Evolutionary conservation across 2,888 invertebrate species (phyloP).

Genomic region (Timema podura): DNA sequence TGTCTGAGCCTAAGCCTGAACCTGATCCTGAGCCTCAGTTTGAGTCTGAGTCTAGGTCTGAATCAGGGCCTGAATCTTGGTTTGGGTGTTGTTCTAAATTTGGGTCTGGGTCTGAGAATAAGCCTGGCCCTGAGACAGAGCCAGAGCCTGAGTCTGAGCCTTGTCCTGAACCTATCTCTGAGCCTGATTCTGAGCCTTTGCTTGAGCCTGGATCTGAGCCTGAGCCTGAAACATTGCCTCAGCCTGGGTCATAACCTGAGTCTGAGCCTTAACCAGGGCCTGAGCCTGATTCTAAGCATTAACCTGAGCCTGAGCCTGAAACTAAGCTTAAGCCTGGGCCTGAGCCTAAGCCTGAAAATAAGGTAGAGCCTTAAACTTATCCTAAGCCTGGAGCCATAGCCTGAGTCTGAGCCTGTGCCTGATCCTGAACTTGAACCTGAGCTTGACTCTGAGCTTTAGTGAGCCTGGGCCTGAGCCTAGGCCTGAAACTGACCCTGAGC

Average conservation of each 20-base stretch:
- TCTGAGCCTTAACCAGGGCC: too few species aligned
- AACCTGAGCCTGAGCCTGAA: conserved; percentile 29
- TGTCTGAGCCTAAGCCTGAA: background rate
- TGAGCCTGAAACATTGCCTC: conserved; percentile 26
- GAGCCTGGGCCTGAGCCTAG: too few species aligned
- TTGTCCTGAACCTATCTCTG: conserved; percentile 17
- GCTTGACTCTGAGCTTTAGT: too few species aligned
- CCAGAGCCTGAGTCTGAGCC: conserved; percentile 31
- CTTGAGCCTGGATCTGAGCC: conserved; percentile 18
- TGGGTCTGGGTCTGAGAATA: conserved; percentile 31
- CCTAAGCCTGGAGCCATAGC: too few species aligned
- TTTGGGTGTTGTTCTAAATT: background rate
- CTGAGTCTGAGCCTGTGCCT: conserved; percentile 10
- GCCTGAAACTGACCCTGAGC: too few species aligned
- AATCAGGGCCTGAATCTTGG: too few species aligned
- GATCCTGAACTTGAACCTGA: background rate
- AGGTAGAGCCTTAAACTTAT: conserved; percentile 18
- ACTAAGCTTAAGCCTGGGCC: conserved; percentile 33
- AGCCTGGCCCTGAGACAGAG: conserved; percentile 34
- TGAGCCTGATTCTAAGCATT: too few species aligned
- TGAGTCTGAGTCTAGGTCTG: too few species aligned
- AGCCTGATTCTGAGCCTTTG: conserved; percentile 26
- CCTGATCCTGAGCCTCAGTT: too few species aligned
- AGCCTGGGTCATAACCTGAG: conserved; percentile 24
- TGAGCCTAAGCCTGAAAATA: conserved; percentile 32